These are phyloP conservation scores for Cottus gobio DNA, from an alignment of 2,113 vertebrate genomes.

Conservation along the genomic window DNA sequence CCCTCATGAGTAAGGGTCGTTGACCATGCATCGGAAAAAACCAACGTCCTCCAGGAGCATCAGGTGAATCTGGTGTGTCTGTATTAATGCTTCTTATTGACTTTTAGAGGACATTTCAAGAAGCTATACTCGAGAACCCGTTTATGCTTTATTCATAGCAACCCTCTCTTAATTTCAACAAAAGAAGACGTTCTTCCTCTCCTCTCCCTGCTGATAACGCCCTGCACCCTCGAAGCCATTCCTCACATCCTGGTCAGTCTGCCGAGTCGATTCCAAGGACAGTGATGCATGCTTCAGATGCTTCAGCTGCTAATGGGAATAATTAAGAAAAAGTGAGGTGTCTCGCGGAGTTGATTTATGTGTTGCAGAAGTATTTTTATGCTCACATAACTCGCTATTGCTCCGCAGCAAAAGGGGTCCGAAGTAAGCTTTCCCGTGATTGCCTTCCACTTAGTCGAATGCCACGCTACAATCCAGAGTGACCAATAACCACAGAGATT, in stretches of 20 bases:
- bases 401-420: constrained; percentile 16
- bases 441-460: constrained; percentile 69
- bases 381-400: constrained; percentile 39
- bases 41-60: constrained; percentile 28
- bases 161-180: constrained; percentile 37
- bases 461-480: constrained; percentile 56
- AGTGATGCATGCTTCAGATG: constrained; percentile 73
- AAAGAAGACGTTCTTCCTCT: constrained; percentile 16
- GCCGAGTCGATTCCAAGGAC: constrained; percentile 69
- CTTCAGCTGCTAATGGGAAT: constrained; percentile 65
- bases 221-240: constrained; percentile 52
- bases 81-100: constrained; percentile 34
- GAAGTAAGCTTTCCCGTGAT: constrained; percentile 43
- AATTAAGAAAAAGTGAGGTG: constrained; percentile 77
- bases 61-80: constrained; percentile 25
- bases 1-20: constrained; percentile 63
- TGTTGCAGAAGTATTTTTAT: constrained; percentile 44
- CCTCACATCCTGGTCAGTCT: constrained; percentile 59
- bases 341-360: constrained; percentile 67
- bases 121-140: constrained; percentile 27
- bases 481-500: constrained; percentile 58
- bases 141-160: constrained; percentile 26
- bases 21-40: constrained; percentile 53
- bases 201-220: constrained; percentile 30
- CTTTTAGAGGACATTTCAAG: constrained; percentile 20